Evolutionary conservation across 2,113 vertebrate species (phyloP), one percentile per base, ranked within the genome.

Genomic region (Anarrhichthys ocellatus): DNA sequence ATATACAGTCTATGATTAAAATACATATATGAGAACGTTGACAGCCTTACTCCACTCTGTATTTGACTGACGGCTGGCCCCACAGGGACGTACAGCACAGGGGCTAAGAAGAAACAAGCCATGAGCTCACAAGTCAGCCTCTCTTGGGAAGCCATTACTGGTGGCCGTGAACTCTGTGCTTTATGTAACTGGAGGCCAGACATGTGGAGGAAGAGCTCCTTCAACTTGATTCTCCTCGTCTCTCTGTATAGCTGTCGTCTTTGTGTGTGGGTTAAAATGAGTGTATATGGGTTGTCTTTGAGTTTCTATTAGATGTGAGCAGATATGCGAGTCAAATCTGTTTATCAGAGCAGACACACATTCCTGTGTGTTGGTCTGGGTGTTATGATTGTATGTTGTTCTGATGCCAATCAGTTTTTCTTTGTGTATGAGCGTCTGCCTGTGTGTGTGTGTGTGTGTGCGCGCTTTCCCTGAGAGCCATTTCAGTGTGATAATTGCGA

Each of bases 401-500:
- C 1, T 0, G 20, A 44, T 44, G 29, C 38, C 20, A 38, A 6
- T 73, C n/a, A 38, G 50, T 73, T 65, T 34, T n/a, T 24, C 36
- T 63, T 24, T 44, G n/a, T 34, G 24, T 22, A 0, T 29, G 54
- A 36, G 56, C 32, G 38, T 24, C 29, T 72, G 17, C 0, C 4
- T 5, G 9, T 46, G n/a, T 66, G 20, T 22, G 50, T 24, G 46
- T 18, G 29, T 29, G 27, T 3, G 1, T 14, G 42, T 9, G 2
- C 0, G 0, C 66, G 34, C 34, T 64, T 50, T 29, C 15, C 24
- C 40, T 73, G 20, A 29, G 42, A 65, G 62, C 50, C 32, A 46
- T 63, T 42, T 80, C 52, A 59, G 59, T 52, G 13, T 82, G 38
- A 74, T 82, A 72, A 82, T 84, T 80, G 76, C 73, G 63, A 44